phyloP scores from a whole-genome alignment of 2,797 vertebrate genomes.

The Brachyalestes nurse region DNA sequence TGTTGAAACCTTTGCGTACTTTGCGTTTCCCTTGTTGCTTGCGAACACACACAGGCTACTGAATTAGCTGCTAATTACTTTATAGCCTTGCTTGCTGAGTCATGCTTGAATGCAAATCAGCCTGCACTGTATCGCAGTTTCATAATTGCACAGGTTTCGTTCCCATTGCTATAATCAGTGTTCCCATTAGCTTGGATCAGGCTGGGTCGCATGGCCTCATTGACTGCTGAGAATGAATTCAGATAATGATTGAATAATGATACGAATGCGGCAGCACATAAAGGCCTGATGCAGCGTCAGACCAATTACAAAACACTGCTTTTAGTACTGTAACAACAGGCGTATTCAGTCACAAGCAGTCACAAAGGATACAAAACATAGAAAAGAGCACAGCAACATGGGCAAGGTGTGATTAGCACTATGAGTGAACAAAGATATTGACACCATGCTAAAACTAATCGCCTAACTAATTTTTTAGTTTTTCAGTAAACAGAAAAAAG shows the following conservation, averaged over 20 bases:
- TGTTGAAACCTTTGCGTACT: too few species aligned
- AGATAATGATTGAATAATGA: constrained; percentile 23
- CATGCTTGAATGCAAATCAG: constrained; percentile 27
- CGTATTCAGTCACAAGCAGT: background rate
- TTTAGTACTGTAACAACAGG: constrained; percentile 3
- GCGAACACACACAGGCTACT: background rate
- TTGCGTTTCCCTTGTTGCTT: background rate
- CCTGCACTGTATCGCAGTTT: constrained; percentile 3
- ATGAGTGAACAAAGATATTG: background rate
- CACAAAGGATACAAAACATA: background rate
- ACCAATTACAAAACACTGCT: background rate
- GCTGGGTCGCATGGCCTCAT: background rate
- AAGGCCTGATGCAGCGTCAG: background rate
- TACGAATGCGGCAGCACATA: background rate
- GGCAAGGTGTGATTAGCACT: background rate
- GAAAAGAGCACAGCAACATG: background rate
- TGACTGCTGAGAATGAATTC: constrained; percentile 16
- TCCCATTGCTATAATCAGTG: constrained; percentile 23
- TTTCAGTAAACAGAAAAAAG: too few species aligned
- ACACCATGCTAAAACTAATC: too few species aligned
- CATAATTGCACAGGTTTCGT: constrained; percentile 40
- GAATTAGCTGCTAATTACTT: constrained; percentile 14
- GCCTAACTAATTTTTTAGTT: too few species aligned
- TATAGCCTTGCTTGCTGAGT: constrained; percentile 17
- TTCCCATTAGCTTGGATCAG: constrained; percentile 19